Conservation (phyloP, 2,888 invertebrate species). For the Tolmerus cingulatus region DNA sequence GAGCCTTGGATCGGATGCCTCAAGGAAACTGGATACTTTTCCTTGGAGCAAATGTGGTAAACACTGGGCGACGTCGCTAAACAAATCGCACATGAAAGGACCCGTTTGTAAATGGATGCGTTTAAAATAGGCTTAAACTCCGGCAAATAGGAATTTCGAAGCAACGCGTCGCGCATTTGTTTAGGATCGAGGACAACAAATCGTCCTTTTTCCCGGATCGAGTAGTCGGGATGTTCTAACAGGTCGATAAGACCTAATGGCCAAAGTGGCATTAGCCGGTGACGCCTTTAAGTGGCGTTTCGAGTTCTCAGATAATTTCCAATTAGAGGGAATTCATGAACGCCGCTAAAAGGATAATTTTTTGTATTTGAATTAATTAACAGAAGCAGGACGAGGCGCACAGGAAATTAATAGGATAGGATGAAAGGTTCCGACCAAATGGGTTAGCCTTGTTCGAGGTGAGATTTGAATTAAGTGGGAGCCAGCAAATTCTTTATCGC, state of each 20-base stretch:
- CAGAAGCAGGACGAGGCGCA: background rate
- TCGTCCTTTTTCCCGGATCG: conserved; percentile 18
- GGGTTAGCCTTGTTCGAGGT: background rate
- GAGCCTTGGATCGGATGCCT: background rate
- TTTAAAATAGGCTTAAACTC: background rate
- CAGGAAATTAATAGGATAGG: background rate
- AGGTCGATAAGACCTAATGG: conserved; percentile 11
- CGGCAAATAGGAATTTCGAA: conserved; percentile 12
- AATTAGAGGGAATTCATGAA: conserved; percentile 1
- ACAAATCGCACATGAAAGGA: conserved; percentile 24
- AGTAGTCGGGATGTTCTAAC: background rate
- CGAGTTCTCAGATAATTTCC: conserved; percentile 21
- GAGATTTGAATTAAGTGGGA: background rate
- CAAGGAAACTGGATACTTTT: conserved; percentile 19
- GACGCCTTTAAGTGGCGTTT: conserved; percentile 36
- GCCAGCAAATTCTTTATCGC: background rate
- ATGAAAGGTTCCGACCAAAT: conserved; percentile 10
- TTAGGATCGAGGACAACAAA: conserved; percentile 21
- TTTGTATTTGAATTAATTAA: background rate
- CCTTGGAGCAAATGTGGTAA: conserved; percentile 24
- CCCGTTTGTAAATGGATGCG: background rate
- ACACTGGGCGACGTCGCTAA: conserved; percentile 5
- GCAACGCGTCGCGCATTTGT: conserved; percentile 14
- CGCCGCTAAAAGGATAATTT: background rate
- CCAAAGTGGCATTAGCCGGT: background rate